A percentile compares a stretch with the other conserved stretches of the same genome.
These are phyloP conservation scores for Phalanger gymnotis DNA, from an alignment of 2,797 vertebrate genomes.

Conservation along the genomic window DNA sequence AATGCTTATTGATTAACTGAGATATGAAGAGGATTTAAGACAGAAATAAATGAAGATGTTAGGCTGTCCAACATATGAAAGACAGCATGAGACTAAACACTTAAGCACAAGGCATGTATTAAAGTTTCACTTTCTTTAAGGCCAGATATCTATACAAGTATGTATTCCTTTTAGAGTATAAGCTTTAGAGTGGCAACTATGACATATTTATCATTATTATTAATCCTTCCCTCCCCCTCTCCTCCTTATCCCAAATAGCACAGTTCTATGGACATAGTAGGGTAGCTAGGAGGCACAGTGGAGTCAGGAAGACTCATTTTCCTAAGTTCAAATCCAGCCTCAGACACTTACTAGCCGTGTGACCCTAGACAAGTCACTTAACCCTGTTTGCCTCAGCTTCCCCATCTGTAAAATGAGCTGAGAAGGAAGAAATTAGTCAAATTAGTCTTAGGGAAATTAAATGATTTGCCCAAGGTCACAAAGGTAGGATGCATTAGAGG, in stretches of 20 bases:
- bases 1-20: not conserved
- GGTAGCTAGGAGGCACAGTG: not conserved
- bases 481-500: not conserved
- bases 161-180: not conserved
- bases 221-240: not conserved
- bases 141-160: not conserved
- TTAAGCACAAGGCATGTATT: not conserved
- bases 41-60: not conserved
- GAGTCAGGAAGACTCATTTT: not conserved
- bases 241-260: not conserved
- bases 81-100: not conserved
- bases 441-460: not conserved
- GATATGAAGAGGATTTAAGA: not conserved
- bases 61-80: not conserved
- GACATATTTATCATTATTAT: not conserved
- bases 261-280: not conserved
- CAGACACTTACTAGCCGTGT: not conserved
- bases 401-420: no score
- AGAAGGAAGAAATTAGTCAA: not conserved
- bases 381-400: not conserved
- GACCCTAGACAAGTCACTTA: not conserved
- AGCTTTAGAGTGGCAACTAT: not conserved
- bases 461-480: not conserved
- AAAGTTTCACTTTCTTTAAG: slow-evolving; percentile 26
- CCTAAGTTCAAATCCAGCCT: not conserved